Evolutionary conservation across 2,888 invertebrate genomes (phyloP).

Genomic region (Rotaria socialis): DNA sequence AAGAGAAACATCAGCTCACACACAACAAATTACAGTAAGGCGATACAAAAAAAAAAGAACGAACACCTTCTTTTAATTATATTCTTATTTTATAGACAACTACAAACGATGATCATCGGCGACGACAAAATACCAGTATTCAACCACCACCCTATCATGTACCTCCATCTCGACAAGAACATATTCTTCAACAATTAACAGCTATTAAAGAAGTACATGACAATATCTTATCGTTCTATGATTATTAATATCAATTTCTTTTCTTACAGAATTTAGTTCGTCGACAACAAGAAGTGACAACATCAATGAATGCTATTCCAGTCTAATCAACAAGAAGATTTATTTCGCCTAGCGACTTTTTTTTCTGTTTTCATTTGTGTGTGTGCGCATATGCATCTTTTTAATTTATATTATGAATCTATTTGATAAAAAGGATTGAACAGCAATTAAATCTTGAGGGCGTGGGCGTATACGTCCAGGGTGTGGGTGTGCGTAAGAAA

Average conservation of each 20-base stretch:
- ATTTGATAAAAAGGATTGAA: too few relatives aligned
- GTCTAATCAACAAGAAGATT: background rate
- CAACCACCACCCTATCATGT: background rate
- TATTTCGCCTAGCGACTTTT: background rate
- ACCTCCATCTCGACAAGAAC: conserved; percentile 43
- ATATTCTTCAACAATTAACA: conserved; percentile 43
- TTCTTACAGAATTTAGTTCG: conserved; percentile 38
- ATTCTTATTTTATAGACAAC: background rate
- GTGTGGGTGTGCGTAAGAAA: too few relatives aligned
- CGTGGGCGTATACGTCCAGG: too few relatives aligned
- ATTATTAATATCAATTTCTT: background rate
- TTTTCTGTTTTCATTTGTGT: too few relatives aligned
- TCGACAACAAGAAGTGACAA: conserved; percentile 42
- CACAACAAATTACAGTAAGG: background rate
- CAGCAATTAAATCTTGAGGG: too few relatives aligned
- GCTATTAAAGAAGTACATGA: conserved; percentile 41
- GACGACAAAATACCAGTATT: background rate
- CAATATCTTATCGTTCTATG: background rate
- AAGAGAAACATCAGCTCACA: conserved; percentile 41
- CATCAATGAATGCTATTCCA: conserved; percentile 37
- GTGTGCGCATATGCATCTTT: too few relatives aligned
- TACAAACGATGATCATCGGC: background rate
- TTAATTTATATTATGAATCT: too few relatives aligned
- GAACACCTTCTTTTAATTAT: background rate
- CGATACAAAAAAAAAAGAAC: too few relatives aligned